A percentile compares a stretch with the other conserved stretches of the same genome.
Evolutionary conservation across 1,140 invertebrate species (phyloP).

Genomic region (Tetramorium alpestre): DNA sequence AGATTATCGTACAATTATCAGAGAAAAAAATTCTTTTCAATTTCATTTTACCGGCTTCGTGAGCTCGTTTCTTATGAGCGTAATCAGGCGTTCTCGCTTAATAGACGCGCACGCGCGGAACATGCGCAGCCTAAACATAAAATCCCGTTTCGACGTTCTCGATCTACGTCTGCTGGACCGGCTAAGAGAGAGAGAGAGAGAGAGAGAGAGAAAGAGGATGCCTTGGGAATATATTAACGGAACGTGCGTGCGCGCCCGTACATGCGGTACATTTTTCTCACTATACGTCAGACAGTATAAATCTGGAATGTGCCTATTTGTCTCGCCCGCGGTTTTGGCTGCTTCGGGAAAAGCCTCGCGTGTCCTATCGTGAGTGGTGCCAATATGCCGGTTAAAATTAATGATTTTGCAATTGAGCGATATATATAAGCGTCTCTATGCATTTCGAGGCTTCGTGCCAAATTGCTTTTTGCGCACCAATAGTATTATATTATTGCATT

Average conservation of each 20-base stretch:
- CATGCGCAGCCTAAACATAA: constrained; percentile 58
- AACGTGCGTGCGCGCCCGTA: constrained; percentile 23
- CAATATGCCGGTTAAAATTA: constrained; percentile 14
- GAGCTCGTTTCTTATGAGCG: constrained; percentile 4
- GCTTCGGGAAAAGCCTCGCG: not conserved
- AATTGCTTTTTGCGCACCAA: not conserved
- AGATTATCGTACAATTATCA: not conserved
- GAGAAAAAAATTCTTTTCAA: not conserved
- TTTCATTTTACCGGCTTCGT: not conserved
- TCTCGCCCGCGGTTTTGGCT: constrained; percentile 18
- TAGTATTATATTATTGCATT: not conserved
- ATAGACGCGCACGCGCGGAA: constrained; percentile 34
- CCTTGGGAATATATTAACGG: constrained; percentile 59
- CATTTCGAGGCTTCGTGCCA: not conserved
- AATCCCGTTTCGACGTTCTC: constrained; percentile 73
- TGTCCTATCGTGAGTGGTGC: not conserved
- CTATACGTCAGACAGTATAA: constrained; percentile 48
- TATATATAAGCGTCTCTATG: not conserved
- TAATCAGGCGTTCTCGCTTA: constrained; percentile 20
- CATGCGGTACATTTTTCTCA: constrained; percentile 55
- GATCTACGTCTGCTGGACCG: constrained; percentile 63
- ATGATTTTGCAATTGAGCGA: constrained; percentile 1
- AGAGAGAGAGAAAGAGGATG: constrained; percentile 40
- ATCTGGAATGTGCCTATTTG: constrained; percentile 34
- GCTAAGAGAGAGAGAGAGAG: constrained; percentile 16